Evolutionary conservation across 2,113 vertebrate species (phyloP).

Genomic region (Heteronetta atricapilla): DNA sequence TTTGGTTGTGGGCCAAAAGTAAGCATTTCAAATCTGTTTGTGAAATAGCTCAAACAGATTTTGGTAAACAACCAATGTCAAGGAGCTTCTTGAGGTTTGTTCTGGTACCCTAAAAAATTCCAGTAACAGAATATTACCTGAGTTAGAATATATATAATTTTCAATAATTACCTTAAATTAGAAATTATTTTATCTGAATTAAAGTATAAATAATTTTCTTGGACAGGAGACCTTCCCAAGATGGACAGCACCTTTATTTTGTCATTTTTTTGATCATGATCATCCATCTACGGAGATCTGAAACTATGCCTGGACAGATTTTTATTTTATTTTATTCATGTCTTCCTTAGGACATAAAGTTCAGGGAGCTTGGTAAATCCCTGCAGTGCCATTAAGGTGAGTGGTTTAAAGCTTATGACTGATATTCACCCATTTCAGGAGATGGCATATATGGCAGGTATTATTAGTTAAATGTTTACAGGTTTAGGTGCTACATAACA

Average conservation of each 20-base stretch:
- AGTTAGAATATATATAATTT: not conserved
- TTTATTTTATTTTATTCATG: not conserved
- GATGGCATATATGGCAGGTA: not conserved
- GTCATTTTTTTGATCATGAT: not conserved
- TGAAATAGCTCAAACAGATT: not conserved
- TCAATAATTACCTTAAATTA: not conserved
- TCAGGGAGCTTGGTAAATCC: not conserved
- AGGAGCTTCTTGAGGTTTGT: not conserved
- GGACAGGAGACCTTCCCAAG: not conserved
- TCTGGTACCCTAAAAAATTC: not conserved
- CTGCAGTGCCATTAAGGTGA: accelerated
- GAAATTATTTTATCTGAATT: not conserved
- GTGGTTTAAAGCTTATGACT: not conserved
- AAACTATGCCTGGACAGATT: not conserved
- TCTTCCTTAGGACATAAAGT: not conserved
- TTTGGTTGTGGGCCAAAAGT: not conserved
- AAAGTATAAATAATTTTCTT: not conserved
- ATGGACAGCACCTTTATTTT: not conserved
- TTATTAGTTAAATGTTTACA: not conserved
- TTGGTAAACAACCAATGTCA: not conserved
- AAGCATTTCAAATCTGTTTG: not conserved
- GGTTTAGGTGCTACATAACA: not conserved
- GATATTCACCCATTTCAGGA: not conserved
- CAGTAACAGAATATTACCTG: not conserved
- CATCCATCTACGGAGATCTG: not conserved